Conservation (phyloP, 2,113 vertebrate species). For the Lophura nycthemera region DNA sequence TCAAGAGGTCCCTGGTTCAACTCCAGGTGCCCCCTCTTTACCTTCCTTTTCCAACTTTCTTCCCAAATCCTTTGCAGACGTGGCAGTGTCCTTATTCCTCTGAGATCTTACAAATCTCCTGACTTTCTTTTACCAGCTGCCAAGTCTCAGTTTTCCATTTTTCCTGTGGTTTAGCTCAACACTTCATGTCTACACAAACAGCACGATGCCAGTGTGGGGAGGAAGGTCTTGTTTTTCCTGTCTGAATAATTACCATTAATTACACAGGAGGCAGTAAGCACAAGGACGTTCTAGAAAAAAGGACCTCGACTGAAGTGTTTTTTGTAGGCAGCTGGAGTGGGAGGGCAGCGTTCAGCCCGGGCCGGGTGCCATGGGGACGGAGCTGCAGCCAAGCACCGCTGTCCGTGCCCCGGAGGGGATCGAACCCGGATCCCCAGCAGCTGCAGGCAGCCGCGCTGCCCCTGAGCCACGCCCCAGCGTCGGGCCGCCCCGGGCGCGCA, state of each 20-base stretch:
- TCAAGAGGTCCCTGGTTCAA: constrained; percentile 73
- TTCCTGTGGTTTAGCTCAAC: not conserved
- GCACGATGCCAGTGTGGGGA: not conserved
- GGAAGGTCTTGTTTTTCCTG: not conserved
- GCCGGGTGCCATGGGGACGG: not conserved
- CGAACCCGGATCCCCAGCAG: not conserved
- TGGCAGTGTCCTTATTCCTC: not conserved
- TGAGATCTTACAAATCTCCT: too few relatives aligned
- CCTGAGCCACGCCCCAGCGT: not conserved
- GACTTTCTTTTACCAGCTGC: not conserved
- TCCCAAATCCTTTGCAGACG: not conserved
- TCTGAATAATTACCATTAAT: not conserved
- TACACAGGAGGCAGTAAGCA: not conserved
- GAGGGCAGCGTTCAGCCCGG: not conserved
- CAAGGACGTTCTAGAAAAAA: not conserved
- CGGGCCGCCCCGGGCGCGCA: not conserved
- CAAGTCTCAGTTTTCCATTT: not conserved
- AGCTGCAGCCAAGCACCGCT: not conserved
- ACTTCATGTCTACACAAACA: not conserved
- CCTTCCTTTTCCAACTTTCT: not conserved
- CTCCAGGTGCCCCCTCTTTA: not conserved
- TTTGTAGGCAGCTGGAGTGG: not conserved
- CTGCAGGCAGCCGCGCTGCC: not conserved
- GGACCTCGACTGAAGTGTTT: not conserved
- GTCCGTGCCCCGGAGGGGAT: not conserved